These are phyloP conservation scores for Liolophura sinensis DNA, from an alignment of 1,140 invertebrate genomes.

Conservation along the genomic window DNA sequence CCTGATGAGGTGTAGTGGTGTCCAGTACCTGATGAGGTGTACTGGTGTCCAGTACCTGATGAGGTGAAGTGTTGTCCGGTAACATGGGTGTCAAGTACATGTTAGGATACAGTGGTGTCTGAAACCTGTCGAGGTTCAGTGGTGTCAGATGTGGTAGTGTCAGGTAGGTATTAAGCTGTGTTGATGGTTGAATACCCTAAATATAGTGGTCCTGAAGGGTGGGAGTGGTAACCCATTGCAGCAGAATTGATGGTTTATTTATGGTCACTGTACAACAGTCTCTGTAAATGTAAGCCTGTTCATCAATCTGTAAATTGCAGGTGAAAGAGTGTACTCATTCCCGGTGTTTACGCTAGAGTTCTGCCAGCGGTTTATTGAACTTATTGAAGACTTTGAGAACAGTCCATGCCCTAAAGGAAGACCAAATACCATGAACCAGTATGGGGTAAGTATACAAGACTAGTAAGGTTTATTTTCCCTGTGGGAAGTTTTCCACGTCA, in stretches of 20 bases:
- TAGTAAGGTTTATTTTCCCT: neutral
- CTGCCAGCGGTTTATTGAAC: conserved; percentile 53
- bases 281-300: too few species aligned
- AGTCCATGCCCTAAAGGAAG: conserved; percentile 56
- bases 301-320: conserved; percentile 21
- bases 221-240: neutral
- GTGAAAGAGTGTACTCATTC: conserved; percentile 47
- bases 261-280: too few species aligned
- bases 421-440: conserved; percentile 62
- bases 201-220: neutral
- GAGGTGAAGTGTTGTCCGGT: too few species aligned
- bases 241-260: neutral
- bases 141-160: too few species aligned
- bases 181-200: neutral
- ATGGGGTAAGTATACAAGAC: conserved; percentile 53
- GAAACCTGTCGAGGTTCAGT: neutral
- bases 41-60: too few species aligned
- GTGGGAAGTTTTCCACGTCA: neutral
- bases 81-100: too few species aligned
- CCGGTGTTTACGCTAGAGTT: conserved; percentile 58
- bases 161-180: neutral
- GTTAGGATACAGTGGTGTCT: too few species aligned
- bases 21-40: too few species aligned
- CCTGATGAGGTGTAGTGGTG: too few species aligned
- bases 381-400: conserved; percentile 56